phyloP scores from a whole-genome alignment of 2,113 vertebrate species.

The Centropristis striata region DNA sequence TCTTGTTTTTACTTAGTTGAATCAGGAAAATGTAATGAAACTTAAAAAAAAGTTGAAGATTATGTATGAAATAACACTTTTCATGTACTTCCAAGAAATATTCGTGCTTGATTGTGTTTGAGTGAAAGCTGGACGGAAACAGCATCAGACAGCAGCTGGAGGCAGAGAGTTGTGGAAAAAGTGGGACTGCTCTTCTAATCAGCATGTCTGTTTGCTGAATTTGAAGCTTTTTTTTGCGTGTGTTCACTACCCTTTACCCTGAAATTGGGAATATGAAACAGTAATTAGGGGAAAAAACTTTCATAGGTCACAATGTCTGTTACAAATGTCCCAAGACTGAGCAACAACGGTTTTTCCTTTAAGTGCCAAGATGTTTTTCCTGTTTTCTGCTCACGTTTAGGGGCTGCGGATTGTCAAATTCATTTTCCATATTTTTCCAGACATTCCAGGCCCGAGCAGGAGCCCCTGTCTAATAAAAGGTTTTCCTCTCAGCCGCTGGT shows the following conservation, averaged over 20 bases:
- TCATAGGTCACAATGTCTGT: not conserved
- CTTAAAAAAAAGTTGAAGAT: not conserved
- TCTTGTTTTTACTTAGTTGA: not conserved
- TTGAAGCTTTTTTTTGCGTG: not conserved
- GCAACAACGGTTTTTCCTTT: not conserved
- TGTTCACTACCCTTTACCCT: not conserved
- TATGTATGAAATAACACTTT: slow-evolving; percentile 1
- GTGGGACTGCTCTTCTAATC: slow-evolving; percentile 11
- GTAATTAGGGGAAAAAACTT: not conserved
- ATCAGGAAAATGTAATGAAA: not conserved
- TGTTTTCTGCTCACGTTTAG: slow-evolving; percentile 22
- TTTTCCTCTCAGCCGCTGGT: slow-evolving; percentile 62
- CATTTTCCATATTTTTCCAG: slow-evolving; percentile 76
- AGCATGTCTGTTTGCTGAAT: not conserved
- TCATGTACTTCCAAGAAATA: not conserved
- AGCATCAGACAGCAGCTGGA: not conserved
- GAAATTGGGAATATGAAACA: not conserved
- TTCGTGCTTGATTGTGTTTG: not conserved
- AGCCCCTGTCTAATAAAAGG: slow-evolving; percentile 70
- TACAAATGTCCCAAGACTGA: not conserved
- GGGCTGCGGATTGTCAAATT: slow-evolving; percentile 51
- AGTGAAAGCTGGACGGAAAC: slow-evolving; percentile 16
- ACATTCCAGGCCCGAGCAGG: slow-evolving; percentile 62
- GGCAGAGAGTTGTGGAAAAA: slow-evolving; percentile 9
- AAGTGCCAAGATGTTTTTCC: slow-evolving; percentile 27